These are phyloP conservation scores for Lytechinus pictus DNA, from an alignment of 35 echinoderm and acorn worm genomes.

Conservation along the genomic window DNA sequence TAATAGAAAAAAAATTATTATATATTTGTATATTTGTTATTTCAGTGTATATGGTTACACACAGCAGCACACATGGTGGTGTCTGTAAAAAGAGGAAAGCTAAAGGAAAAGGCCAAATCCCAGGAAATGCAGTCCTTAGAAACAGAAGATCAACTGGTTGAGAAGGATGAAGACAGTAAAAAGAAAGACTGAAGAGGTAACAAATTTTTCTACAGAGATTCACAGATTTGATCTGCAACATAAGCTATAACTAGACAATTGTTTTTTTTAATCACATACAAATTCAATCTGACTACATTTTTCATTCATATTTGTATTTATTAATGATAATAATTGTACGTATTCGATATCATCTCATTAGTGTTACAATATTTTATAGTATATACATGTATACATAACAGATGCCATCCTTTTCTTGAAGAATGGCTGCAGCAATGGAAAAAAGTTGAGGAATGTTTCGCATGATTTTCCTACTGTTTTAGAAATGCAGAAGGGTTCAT, in stretches of 20 bases:
- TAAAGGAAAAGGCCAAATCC: constrained; percentile 43
- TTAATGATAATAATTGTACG: neutral
- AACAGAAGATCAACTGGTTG: neutral
- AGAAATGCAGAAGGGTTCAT: too few species aligned
- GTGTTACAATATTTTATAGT: neutral
- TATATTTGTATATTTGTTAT: neutral
- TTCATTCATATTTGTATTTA: neutral
- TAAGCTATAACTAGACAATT: neutral
- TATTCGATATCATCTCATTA: neutral
- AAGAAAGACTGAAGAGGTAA: constrained; percentile 42
- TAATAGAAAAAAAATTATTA: too few species aligned
- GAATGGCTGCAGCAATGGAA: neutral
- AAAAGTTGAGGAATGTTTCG: neutral
- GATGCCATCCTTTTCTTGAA: neutral
- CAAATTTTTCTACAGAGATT: neutral
- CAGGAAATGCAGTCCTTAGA: neutral
- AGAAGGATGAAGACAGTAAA: constrained; percentile 37
- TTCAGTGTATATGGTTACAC: constrained; percentile 45
- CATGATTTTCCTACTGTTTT: neutral
- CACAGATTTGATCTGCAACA: neutral
- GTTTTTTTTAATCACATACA: neutral
- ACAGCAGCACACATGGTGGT: constrained; percentile 75
- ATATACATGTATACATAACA: neutral
- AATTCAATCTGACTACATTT: neutral
- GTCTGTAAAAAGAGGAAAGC: constrained; percentile 82